These are phyloP conservation scores for Thera britannica DNA, from an alignment of 2,888 invertebrate genomes.

Conservation along the genomic window DNA sequence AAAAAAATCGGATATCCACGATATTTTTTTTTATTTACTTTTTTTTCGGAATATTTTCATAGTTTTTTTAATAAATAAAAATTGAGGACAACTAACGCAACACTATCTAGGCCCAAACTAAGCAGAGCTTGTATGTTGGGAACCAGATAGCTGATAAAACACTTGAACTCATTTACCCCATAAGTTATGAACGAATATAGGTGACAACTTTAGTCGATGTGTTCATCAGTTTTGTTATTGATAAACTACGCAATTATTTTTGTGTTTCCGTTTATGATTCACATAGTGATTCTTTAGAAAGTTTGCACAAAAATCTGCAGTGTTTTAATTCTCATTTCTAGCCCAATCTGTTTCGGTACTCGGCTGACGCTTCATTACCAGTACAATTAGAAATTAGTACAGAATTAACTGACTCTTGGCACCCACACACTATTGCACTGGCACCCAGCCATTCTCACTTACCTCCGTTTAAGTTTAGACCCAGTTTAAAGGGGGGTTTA, in stretches of 20 bases:
- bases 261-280: too few relatives aligned
- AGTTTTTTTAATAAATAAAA: too few relatives aligned
- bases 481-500: slow-evolving; percentile 49
- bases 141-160: too few relatives aligned
- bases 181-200: too few relatives aligned
- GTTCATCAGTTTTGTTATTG: neutral
- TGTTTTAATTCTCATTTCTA: slow-evolving; percentile 23
- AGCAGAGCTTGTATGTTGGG: too few relatives aligned
- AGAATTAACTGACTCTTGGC: slow-evolving; percentile 72
- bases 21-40: too few relatives aligned
- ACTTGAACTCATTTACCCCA: too few relatives aligned
- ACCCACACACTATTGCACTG: slow-evolving; percentile 61
- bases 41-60: too few relatives aligned
- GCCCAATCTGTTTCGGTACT: slow-evolving; percentile 33
- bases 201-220: neutral
- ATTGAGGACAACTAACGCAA: too few relatives aligned
- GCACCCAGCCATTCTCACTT: slow-evolving; percentile 67
- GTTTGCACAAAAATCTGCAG: slow-evolving; percentile 4
- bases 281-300: neutral
- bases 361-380: slow-evolving; percentile 49
- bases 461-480: slow-evolving; percentile 63
- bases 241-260: too few relatives aligned
- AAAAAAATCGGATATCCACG: too few relatives aligned
- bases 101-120: too few relatives aligned
- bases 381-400: slow-evolving; percentile 68